These are phyloP conservation scores for Isotomurus palustris DNA, from an alignment of 2,888 invertebrate genomes.

Conservation along the genomic window DNA sequence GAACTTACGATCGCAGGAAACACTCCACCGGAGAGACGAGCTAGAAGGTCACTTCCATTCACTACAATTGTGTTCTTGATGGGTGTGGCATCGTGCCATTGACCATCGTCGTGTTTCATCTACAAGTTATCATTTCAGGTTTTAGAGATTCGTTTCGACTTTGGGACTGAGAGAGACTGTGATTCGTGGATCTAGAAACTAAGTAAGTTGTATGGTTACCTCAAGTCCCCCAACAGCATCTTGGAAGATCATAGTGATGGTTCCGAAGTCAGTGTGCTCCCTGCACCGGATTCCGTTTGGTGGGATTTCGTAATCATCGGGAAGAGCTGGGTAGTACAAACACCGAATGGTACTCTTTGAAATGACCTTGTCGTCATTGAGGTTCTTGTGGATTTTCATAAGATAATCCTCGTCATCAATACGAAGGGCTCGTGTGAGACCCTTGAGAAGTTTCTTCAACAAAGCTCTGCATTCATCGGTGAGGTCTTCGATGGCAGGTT, in stretches of 20 bases:
- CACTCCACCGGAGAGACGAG: constrained; percentile 66
- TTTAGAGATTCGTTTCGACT: constrained; percentile 6
- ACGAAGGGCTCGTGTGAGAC: constrained; percentile 17
- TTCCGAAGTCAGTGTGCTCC: constrained; percentile 69
- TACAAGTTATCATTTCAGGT: constrained; percentile 4
- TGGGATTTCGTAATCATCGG: constrained; percentile 46
- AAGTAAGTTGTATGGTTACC: constrained; percentile 49
- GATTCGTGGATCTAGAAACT: neutral
- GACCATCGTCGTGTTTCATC: constrained; percentile 38
- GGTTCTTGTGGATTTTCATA: constrained; percentile 32
- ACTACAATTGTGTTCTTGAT: constrained; percentile 61
- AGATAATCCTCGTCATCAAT: constrained; percentile 33
- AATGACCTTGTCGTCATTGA: constrained; percentile 24
- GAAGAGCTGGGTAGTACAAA: constrained; percentile 66
- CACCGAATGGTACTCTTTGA: constrained; percentile 48
- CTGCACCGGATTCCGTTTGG: constrained; percentile 62
- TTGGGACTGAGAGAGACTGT: neutral
- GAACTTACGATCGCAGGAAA: constrained; percentile 63
- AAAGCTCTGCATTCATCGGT: constrained; percentile 65
- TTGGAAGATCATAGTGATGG: constrained; percentile 66
- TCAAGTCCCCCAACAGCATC: constrained; percentile 72
- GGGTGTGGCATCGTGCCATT: constrained; percentile 32
- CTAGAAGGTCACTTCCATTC: constrained; percentile 68
- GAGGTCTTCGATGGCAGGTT: constrained; percentile 61
- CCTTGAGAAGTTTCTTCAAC: constrained; percentile 61